Evolutionary conservation across 2,113 vertebrate genomes (phyloP), one percentile per base, ranked within the genome.

Genomic region (Channa maculata): DNA sequence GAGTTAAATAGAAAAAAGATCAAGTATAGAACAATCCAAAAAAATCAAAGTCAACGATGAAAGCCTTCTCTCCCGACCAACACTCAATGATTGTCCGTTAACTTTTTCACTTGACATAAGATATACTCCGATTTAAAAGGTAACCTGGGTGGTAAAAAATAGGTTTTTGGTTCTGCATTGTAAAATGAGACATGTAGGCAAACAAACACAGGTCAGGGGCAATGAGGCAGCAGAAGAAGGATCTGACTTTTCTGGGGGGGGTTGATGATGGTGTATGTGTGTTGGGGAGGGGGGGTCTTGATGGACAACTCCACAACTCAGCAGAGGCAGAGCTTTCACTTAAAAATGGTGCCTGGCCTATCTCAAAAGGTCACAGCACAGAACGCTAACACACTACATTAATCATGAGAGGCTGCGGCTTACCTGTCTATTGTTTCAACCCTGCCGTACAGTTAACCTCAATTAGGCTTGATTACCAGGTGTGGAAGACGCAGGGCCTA

Each of bases 321-420:
- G 86, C 86, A 79, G 90, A 90, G 91, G 89, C 89, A 88, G 87
- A 92, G 90, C 91, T 93, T 94, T 94, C 92, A 93, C 92, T 94
- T 89, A 93, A 93, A 93, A 94, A 92, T 93, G 93, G 93, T 84
- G 92, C 93, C 93, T 93, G 94, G 91, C 91, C 92, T 92, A 90
- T 94, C 92, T 95, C 93, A 94, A 93, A 93, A 94, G 93, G 92
- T 93, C 92, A 92, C 86, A 86, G 90, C 88, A 84, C 89, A 81
- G 90, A 89, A 86, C 75, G 79, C 90, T 80, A 86, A 84, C 91
- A 82, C 89, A 91, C 92, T 93, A 90, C 93, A 94, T 94, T 93
- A 94, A 94, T 94, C 91, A 94, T 90, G 91, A 92, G 91, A 66
- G 73, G 82, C 84, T 81, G 81, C 79, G 85, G 92, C 91, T 90